Evolutionary conservation across 2,888 invertebrate species (phyloP), one percentile per base, ranked within the genome.

Genomic region (Erebia palarica): DNA sequence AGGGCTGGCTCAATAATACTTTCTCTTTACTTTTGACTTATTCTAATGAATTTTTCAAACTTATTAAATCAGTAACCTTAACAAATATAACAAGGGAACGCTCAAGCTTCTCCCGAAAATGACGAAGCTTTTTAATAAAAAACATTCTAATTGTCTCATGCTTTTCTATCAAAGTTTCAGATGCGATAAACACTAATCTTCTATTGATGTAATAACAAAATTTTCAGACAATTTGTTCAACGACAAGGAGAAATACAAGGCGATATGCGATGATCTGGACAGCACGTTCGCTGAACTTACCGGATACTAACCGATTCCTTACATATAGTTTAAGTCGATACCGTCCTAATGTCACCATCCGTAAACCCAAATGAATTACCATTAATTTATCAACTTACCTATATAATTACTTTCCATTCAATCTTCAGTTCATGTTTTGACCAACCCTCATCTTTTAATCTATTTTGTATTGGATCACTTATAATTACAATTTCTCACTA

Each of bases 221-320:
- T 89, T 89, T 96, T 96, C 96, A 97, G 97, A 97, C 95, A 94
- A 95, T 88, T 95, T 97, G 93, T 96, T 96, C 94, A 95, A 94
- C 94, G 95, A 96, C 94, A 97, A 97, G 96, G 97, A 97, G 95
- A 97, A 97, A 95, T 97, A 98, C 97, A 98, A 98, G 96, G 96
- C 96, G 94, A 98, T 98, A 95, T 97, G 97, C 95, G 98, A 98
- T 95, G 98, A 98, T 95, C 95, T 98, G 96, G 98, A 98, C 95
- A 96, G 96, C 94, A 98, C 98, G 93, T 98, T 98, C 95, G 97
- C 98, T 91, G 98, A 98, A 95, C 96, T 98, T 94, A 98, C 98
- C 94, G 98, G 97, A 96, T 98, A 98, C 96, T 98, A 97, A 96
- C 94, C 74, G 63, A 81, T 84, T 90, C 85, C 84, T 78, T 82